These are phyloP conservation scores for Sphecodes monilicornis DNA, from an alignment of 2,888 invertebrate species.

Conservation along the genomic window DNA sequence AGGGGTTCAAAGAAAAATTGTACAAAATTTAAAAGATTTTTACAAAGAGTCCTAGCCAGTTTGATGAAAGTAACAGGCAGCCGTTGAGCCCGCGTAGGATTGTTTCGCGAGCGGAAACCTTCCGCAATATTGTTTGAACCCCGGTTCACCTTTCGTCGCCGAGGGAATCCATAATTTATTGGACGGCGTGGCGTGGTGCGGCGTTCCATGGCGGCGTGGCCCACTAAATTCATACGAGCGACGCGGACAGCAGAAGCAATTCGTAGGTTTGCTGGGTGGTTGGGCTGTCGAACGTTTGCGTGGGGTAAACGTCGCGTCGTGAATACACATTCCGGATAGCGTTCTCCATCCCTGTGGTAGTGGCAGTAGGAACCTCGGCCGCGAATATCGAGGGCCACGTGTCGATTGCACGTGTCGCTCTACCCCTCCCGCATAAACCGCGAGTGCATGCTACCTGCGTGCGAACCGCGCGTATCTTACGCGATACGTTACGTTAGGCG, in stretches of 20 bases:
- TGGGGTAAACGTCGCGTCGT: conserved; percentile 54
- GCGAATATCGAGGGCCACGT: conserved; percentile 14
- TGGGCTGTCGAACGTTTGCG: conserved; percentile 50
- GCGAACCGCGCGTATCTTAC: conserved; percentile 1
- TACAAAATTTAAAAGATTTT: not conserved
- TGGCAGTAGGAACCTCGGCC: not conserved
- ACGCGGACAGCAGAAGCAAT: conserved; percentile 16
- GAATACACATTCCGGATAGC: conserved; percentile 48
- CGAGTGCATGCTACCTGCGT: conserved; percentile 12
- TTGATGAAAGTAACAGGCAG: not conserved
- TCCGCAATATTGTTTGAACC: conserved; percentile 16
- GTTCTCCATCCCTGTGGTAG: conserved; percentile 24
- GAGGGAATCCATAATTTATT: conserved; percentile 43
- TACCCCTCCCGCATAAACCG: not conserved
- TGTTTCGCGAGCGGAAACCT: not conserved
- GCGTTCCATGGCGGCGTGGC: not conserved
- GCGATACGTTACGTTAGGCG: not conserved
- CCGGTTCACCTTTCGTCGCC: conserved; percentile 14
- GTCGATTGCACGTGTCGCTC: conserved; percentile 9
- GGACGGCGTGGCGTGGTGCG: not conserved
- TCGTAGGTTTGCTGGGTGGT: conserved; percentile 10
- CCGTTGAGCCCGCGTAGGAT: not conserved
- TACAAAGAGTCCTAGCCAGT: not conserved
- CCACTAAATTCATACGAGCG: conserved; percentile 26
- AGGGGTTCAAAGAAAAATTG: no score